Evolutionary conservation across 2,113 vertebrate species (phyloP).

Genomic region (Sorex araneus): DNA sequence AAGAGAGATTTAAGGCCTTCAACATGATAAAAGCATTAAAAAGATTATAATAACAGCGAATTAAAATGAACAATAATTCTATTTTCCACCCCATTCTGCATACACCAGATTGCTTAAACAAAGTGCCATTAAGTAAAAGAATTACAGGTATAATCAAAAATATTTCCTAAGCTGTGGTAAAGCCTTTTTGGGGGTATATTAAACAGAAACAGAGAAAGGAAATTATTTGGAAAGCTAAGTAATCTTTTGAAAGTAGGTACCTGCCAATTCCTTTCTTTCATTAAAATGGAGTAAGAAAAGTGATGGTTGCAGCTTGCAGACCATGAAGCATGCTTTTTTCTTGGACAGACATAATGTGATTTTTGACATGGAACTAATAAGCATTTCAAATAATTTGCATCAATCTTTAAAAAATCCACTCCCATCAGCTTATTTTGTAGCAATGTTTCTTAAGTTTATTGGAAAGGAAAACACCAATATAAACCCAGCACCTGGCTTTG

Average conservation of each 20-base stretch:
- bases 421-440: slow-evolving; percentile 28
- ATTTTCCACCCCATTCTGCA: neutral
- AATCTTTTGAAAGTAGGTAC: slow-evolving; percentile 1
- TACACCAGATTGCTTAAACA: neutral
- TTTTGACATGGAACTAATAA: neutral
- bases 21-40: slow-evolving; percentile 27
- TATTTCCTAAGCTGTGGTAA: neutral
- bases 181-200: neutral
- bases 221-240: neutral
- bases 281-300: neutral
- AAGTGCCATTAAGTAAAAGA: neutral
- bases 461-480: slow-evolving; percentile 9
- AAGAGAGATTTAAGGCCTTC: slow-evolving; percentile 36
- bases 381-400: neutral
- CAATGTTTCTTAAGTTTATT: neutral
- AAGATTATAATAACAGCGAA: slow-evolving; percentile 31
- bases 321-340: neutral
- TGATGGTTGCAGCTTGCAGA: neutral
- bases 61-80: slow-evolving; percentile 15
- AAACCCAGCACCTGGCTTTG: neutral
- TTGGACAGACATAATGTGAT: neutral
- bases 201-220: neutral
- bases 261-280: neutral
- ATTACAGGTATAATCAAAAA: neutral
- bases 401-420: neutral